Evolutionary conservation across 2,888 invertebrate genomes (phyloP), one percentile per base, ranked within the genome.

Genomic region (Morpho deidamia): DNA sequence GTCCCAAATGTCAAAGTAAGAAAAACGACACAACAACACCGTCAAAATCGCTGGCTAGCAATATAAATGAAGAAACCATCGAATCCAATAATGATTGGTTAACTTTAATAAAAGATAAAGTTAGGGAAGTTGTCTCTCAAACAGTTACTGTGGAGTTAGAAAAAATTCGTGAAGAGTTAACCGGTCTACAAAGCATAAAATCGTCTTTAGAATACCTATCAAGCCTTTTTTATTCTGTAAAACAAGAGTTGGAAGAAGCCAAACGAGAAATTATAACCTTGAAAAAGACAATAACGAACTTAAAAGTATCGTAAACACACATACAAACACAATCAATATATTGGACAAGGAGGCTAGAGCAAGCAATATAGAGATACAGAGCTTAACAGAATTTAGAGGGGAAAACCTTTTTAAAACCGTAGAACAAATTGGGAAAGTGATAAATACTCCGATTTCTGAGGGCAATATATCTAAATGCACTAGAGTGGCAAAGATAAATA

Each of bases 341-440:
- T 11, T 48, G 4, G 48, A 48, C 8, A 48, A 41, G 11, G 48
- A 48, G 32, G 41, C 48, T 11, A 40, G 48, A 34, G 32, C 48
- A 32, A 34, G 34, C 9, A 48, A 48, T 10, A 35, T 49, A 10
- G 49, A 49, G 34, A 2, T 42, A 2, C 49, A 49, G n/a, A 42
- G 43, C 12, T 7, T 49, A n/a, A 35, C 42, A 8, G 43, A 43
- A 12, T 23, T 11, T 42, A 42, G 42, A 49, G 12, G 42, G 7
- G 49, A 49, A 49, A 49, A 49, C 41, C 32, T 49, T n/a, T 9
- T 35, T 2, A 49, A 49, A n/a, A 42, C 33, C 3, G 35, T 49
- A 9, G 49, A 49, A 42, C 41, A 49, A 41, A 48, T 48, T n/a
- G 40, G 48, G 9, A 39, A 35, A 37, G 11, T 37, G 12, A 38